Percentiles rank a stretch among this genome's conserved stretches.
Conservation (phyloP, 2,888 invertebrate species). For the Macrophya annulata region DNA sequence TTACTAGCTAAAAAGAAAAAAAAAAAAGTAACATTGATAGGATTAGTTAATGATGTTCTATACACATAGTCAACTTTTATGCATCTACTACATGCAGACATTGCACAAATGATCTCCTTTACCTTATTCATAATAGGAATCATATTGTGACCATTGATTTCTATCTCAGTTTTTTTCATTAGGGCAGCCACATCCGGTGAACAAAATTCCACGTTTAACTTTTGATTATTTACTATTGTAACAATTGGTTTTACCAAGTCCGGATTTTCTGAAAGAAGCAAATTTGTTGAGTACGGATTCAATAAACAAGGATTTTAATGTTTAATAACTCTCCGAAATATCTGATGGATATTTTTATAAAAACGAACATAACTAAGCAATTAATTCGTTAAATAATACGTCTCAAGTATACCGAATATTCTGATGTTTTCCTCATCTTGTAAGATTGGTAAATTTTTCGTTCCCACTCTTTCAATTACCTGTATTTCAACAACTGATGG, state of each 20-base stretch:
- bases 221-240: slow-evolving; percentile 69
- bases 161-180: slow-evolving; percentile 69
- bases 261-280: slow-evolving; percentile 73
- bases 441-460: slow-evolving; percentile 74
- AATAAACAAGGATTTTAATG: not conserved
- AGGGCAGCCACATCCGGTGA: slow-evolving; percentile 70
- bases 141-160: slow-evolving; percentile 71
- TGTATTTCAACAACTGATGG: slow-evolving; percentile 74
- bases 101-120: slow-evolving; percentile 55
- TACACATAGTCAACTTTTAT: not conserved
- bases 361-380: slow-evolving; percentile 48
- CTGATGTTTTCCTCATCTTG: slow-evolving; percentile 74
- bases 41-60: slow-evolving; percentile 19
- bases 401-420: slow-evolving; percentile 71
- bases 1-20: slow-evolving; percentile 69
- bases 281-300: slow-evolving; percentile 14
- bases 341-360: not conserved
- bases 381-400: slow-evolving; percentile 15
- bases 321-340: not conserved
- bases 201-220: slow-evolving; percentile 73
- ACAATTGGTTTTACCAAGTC: slow-evolving; percentile 75
- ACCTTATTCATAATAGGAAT: slow-evolving; percentile 75
- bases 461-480: slow-evolving; percentile 74
- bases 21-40: too few species aligned
- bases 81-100: not conserved